Conservation (phyloP, 2,888 invertebrate genomes). For the Melanophora roralis region DNA sequence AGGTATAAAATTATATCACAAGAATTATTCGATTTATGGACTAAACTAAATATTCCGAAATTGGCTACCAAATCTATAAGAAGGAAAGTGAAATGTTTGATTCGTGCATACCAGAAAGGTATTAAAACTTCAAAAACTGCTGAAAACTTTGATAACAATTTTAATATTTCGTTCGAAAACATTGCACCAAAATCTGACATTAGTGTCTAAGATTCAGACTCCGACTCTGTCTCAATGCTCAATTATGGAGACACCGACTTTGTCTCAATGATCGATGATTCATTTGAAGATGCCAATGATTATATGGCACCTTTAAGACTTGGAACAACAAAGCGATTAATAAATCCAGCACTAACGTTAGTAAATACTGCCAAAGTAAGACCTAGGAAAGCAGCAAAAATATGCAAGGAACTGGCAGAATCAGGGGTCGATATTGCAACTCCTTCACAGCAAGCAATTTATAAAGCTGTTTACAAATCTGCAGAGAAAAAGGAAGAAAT, state of each 20-base stretch:
- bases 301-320: constrained; percentile 1
- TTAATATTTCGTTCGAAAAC: neutral
- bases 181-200: too few relatives aligned
- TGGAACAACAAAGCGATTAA: neutral
- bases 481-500: neutral
- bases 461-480: neutral
- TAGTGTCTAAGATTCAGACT: too few relatives aligned
- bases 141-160: neutral
- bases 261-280: too few relatives aligned
- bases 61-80: too few relatives aligned
- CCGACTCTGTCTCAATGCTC: too few relatives aligned
- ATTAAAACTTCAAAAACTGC: neutral
- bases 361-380: neutral
- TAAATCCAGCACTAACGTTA: neutral
- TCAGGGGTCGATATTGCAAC: neutral
- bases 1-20: too few relatives aligned
- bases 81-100: neutral
- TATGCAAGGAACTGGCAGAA: constrained; percentile 1
- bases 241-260: too few relatives aligned
- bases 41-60: too few relatives aligned
- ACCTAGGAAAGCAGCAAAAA: neutral
- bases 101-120: neutral
- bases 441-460: constrained; percentile 1
- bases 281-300: neutral
- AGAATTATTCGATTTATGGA: neutral